Conservation (phyloP, 2,888 invertebrate genomes). For the Psococerastis gibbosa region DNA sequence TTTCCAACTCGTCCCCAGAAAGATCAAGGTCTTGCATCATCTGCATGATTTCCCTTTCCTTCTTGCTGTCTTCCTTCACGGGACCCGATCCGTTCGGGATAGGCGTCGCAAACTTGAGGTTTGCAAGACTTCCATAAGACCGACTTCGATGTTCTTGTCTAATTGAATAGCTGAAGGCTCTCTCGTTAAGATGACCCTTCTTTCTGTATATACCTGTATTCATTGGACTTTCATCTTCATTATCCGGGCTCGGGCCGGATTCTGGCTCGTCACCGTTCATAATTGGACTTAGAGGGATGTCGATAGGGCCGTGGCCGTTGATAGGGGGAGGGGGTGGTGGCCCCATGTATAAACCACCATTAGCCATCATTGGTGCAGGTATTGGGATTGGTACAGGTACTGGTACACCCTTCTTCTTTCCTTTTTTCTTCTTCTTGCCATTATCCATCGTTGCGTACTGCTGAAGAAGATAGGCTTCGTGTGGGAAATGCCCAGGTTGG, state of each 20-base stretch:
- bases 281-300: conserved; percentile 7
- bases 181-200: conserved; percentile 79
- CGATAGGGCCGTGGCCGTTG: conserved; percentile 24
- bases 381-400: conserved; percentile 33
- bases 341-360: conserved; percentile 9
- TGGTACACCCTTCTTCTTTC: conserved; percentile 18
- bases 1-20: conserved; percentile 53
- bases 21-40: conserved; percentile 79
- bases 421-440: conserved; percentile 20
- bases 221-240: conserved; percentile 34
- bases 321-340: conserved; percentile 23
- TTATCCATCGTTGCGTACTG: conserved; percentile 33
- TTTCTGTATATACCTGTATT: conserved; percentile 76
- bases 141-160: conserved; percentile 83
- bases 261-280: conserved; percentile 19
- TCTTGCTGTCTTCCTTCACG: conserved; percentile 54
- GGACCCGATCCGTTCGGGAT: conserved; percentile 21
- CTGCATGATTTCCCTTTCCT: conserved; percentile 81
- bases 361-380: conserved; percentile 17
- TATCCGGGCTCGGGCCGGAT: conserved; percentile 16
- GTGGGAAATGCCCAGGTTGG: conserved; percentile 38
- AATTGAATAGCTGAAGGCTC: conserved; percentile 86
- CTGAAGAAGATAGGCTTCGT: conserved; percentile 37
- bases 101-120: conserved; percentile 72
- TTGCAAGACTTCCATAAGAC: conserved; percentile 80